Evolutionary conservation across 2,888 invertebrate species (phyloP), one percentile per base, ranked within the genome.

Genomic region (Metacarcinus magister): DNA sequence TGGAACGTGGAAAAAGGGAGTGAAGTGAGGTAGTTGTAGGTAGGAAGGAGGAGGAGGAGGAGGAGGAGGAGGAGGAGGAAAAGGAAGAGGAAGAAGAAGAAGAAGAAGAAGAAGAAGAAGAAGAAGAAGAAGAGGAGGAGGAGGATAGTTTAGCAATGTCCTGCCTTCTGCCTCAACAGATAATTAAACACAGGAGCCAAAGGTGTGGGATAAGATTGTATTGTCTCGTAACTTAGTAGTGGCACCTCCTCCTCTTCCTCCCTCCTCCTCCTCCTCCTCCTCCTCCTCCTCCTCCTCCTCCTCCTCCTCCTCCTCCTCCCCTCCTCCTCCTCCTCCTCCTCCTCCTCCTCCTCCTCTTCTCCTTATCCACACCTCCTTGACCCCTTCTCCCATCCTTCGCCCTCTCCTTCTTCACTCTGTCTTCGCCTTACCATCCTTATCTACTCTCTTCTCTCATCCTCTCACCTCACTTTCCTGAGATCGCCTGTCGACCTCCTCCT

Each of bases 141-240:
- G 67, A 75, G 93, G 75, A 39, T 93, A 75, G 93, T 48, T 39
- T 43, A 93, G 23, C 67, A 39, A 19, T 92, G 92, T 92, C 93
- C 93, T 67, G n/a, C 67, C 93, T 67, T 43, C 67, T 39, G 67
- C 67, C 67, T 67, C 43, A 48, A 67, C 93, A 67, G 93, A 67
- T 93, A 93, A 93, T 93, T 93, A 93, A 93, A 93, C 93, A 93
- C 93, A 43, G 93, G 43, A 93, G 67, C 93, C 75, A 67, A 67
- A 67, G 92, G 67, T 93, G 93, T 43, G 93, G 67, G 43, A 48
- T 67, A 90, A 67, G 93, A 67, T 93, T 93, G 93, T 23, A 48
- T 60, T 92, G 92, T 92, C 92, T 92, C 92, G 32, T 92, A 92
- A 92, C 92, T 92, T n/a, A 48, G 28, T n/a, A 48, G 28, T 48